Base-by-base conservation (phyloP, 2,888 invertebrate species). In the Heteropelma amictum region DNA sequence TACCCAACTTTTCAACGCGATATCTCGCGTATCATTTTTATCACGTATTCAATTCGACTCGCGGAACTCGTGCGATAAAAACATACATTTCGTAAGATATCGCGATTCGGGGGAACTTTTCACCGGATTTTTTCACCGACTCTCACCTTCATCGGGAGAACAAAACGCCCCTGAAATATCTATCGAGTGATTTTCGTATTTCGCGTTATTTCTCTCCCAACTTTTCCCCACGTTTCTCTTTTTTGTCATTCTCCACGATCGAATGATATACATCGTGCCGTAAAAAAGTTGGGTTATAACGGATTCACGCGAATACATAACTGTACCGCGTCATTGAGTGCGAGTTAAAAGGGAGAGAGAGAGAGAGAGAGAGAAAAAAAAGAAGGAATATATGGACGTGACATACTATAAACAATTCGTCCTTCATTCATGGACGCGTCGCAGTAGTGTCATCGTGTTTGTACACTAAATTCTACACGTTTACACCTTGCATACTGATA, bases 351-450 rank as follows among this genome's bases (percentile, higher is more conserved):
- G 74, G 33, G 78, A 72, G 77, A 64, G 70, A n/a, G n/a, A n/a
- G n/a, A n/a, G n/a, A n/a, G n/a, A n/a, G n/a, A n/a, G n/a, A n/a
- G n/a, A n/a, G n/a, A n/a, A n/a, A n/a, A n/a, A n/a, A n/a, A n/a
- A n/a, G n/a, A n/a, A n/a, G n/a, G n/a, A n/a, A n/a, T n/a, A 76
- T 58, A 71, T 47, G 38, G 60, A 47, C 40, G 51, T 53, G 64
- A 64, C 65, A 42, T 35, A 60, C 71, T 64, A 67, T 51, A 75
- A 73, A 78, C 76, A 76, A n/a, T 69, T 75, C 72, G 77, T 77
- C 76, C 61, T 76, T 77, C 77, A 81, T 81, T 79, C 71, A 81
- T 71, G 74, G 77, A 73, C 56, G 58, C 72, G 53, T 73, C 70
- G 69, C 60, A 42, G 60, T 71, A 42, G 49, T 53, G 70, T 71